Base-by-base conservation (phyloP, 2,797 vertebrate species). In the Podargus strigoides region DNA sequence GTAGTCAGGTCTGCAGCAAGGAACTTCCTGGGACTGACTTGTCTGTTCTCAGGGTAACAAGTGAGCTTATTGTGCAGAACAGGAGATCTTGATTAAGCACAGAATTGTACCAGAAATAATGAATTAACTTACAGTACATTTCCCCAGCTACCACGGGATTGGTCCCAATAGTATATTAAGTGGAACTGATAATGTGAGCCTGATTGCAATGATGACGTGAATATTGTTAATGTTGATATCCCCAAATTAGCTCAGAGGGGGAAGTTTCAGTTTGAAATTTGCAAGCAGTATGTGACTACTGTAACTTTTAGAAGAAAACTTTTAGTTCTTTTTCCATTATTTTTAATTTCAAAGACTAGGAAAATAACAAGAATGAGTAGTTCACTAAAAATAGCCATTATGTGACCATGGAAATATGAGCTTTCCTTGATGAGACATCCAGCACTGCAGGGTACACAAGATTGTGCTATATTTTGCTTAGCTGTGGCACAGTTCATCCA, bases 171-270 rank as follows among this genome's bases (percentile, higher is more conserved):
- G 92, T 93, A 87, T 83, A 91, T 88, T 96, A 94, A 97, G 89
- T 90, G 76, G 85, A 94, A 96, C 93, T 74, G 69, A 94, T 96
- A 95, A 95, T 81, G 87, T 92, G 75, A 80, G 74, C 41, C 80
- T 95, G 94, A 96, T 90, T 97, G 90, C 85, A 91, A 53, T 1
- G 59, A 81, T 92, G 93, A 96, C 19, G 72, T 90, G 96, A 89
- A 85, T 87, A 92, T 92, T 94, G 79, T 91, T 93, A 93, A 93
- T 93, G 91, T 79, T 96, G 94, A 91, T 53, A 88, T 77, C 74
- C 84, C 72, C 44, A 78, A 90, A 75, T 95, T 94, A 93, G 75
- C 85, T 91, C 46, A 2, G 84, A 82, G 84, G 47, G 66, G 60
- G 58, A 74, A 90, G 62, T 70, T 94, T 86, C 89, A 67, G 64